A percentile compares a stretch with the other conserved stretches of the same genome.
phyloP scores from a whole-genome alignment of 1,140 invertebrate species.

The Heliconius nattereri region DNA sequence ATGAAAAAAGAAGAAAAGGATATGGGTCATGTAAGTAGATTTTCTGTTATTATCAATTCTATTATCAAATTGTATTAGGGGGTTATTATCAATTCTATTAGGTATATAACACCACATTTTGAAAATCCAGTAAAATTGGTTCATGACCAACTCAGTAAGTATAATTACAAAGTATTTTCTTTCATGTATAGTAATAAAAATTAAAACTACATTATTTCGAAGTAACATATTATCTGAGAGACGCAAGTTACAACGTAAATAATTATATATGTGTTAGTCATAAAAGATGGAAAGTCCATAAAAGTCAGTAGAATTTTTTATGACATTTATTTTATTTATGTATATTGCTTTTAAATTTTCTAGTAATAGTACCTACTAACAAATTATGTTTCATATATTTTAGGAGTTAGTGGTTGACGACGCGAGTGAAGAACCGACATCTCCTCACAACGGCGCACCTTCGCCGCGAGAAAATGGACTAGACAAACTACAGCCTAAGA shows the following conservation, averaged over 20 bases:
- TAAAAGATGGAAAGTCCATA: too few species aligned
- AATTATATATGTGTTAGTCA: too few species aligned
- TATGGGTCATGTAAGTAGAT: conserved; percentile 87
- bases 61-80: too few species aligned
- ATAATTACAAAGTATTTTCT: not conserved
- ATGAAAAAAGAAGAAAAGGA: conserved; percentile 91
- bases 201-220: not conserved
- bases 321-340: not conserved
- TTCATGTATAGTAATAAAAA: not conserved
- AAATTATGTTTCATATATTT: conserved; percentile 23
- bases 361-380: not conserved
- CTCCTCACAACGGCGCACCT: conserved; percentile 88
- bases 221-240: too few species aligned
- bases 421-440: conserved; percentile 90
- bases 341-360: not conserved
- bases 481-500: conserved; percentile 79
- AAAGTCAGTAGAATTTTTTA: not conserved
- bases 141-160: too few species aligned
- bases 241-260: too few species aligned
- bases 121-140: too few species aligned
- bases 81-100: too few species aligned
- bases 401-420: conserved; percentile 96
- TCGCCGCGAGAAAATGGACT: conserved; percentile 91
- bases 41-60: not conserved
- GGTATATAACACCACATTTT: too few species aligned